These are phyloP conservation scores for Ramazzottius varieornatus DNA, from an alignment of 2,888 invertebrate species.

Conservation along the genomic window DNA sequence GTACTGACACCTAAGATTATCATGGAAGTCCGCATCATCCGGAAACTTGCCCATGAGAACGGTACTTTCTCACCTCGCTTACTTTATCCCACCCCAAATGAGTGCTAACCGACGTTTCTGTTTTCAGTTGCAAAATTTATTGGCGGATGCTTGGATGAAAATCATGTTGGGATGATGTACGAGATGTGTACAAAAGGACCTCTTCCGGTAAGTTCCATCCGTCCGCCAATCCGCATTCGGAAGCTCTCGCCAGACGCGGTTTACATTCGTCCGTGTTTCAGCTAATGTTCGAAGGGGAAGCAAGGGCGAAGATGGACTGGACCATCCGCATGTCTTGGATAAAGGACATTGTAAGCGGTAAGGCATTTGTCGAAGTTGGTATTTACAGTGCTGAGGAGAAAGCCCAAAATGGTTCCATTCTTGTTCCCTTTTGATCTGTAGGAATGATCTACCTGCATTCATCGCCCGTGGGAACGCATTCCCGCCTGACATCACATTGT, in stretches of 20 bases:
- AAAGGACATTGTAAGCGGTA: background rate
- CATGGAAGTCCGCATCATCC: background rate
- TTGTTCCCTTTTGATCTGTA: background rate
- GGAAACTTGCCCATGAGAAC: background rate
- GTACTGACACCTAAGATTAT: background rate
- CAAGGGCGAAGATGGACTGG: background rate
- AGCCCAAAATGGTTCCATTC: no score
- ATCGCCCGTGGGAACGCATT: background rate
- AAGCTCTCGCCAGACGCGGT: background rate
- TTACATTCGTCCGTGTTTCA: background rate
- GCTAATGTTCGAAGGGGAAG: background rate
- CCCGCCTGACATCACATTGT: background rate
- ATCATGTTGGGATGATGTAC: background rate
- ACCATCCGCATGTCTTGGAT: background rate
- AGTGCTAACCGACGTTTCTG: no score
- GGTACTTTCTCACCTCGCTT: background rate
- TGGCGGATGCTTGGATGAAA: background rate
- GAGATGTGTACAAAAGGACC: background rate
- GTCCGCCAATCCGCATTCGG: background rate
- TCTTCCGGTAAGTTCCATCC: background rate
- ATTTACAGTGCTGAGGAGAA: background rate
- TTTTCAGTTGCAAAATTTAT: background rate
- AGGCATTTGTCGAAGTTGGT: no score
- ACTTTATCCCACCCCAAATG: background rate
- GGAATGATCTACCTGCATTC: background rate